Evolutionary conservation across 2,888 invertebrate genomes (phyloP), one percentile per base, ranked within the genome.

Genomic region (Agelastica alni): DNA sequence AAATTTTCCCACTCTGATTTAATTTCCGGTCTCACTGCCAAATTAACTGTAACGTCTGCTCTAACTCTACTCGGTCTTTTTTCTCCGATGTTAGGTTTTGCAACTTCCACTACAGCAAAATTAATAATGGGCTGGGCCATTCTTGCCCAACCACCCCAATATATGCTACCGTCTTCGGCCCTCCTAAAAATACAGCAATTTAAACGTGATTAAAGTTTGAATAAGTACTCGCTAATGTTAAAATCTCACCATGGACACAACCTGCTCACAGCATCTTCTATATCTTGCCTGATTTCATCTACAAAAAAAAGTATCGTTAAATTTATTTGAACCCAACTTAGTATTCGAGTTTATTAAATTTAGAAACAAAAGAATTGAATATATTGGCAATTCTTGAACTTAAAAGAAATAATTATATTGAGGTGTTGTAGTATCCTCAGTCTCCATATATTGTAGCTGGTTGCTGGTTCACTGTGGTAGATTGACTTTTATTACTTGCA

Each of bases 231-330:
- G n/a, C n/a, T n/a, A 43, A 32, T 30, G 18, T 13, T 12, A 9
- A 44, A 28, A 12, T 75, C 79, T 80, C 82, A 87, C 93, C 97
- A 97, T 45, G 99, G 99, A 68, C 96, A 89, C 74, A 99, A 82
- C 66, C 98, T 85, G 72, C 93, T 93, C 0, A 99, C 89, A 3
- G 95, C 91, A 79, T 98, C 97, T 79, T 99, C 98, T 55, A 99
- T 92, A 70, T 99, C 98, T 78, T 98, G 97, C 2, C 98, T 84
- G 63, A 99, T 98, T 83, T 99, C 98, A 81, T 96, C 93, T 93
- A 77, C 36, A 82, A 82, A n/a, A n/a, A n/a, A n/a, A n/a, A n/a
- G n/a, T n/a, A n/a, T n/a, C n/a, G n/a, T n/a, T n/a, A n/a, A n/a
- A n/a, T n/a, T n/a, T n/a, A n/a, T n/a, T n/a, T n/a, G n/a, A n/a